Conservation (phyloP, 2,113 vertebrate genomes). For the Salminus brasiliensis region DNA sequence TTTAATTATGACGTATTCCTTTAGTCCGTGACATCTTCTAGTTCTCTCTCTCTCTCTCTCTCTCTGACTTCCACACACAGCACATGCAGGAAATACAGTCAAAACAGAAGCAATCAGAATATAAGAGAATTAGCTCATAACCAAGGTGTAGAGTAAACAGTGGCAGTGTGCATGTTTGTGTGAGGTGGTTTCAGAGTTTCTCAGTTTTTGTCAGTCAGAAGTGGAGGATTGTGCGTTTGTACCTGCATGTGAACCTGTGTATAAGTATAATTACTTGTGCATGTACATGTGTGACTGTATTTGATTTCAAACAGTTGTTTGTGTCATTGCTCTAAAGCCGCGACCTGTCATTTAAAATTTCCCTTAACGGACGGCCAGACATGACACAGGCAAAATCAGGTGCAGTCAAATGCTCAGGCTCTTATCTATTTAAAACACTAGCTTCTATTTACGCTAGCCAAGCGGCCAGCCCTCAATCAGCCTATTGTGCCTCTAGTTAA, state of each 20-base stretch:
- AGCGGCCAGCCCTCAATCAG: background rate
- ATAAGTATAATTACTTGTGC: background rate
- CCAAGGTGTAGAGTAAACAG: background rate
- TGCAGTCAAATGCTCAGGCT: slow-evolving; percentile 35
- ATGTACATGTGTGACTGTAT: background rate
- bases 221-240: background rate
- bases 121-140: background rate
- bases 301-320: background rate
- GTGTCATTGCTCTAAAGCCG: background rate
- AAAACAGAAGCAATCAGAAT: background rate
- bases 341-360: background rate
- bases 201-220: background rate
- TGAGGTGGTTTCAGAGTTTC: no score
- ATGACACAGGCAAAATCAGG: slow-evolving; percentile 28
- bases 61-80: background rate
- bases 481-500: background rate
- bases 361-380: slow-evolving; percentile 4
- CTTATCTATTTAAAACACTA: slow-evolving; percentile 52
- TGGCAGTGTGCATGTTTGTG: background rate
- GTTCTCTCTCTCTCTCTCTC: slow-evolving; percentile 12
- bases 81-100: background rate
- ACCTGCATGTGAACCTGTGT: background rate
- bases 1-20: background rate
- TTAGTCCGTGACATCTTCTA: background rate
- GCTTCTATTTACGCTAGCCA: slow-evolving; percentile 37